Conservation (phyloP, 1,140 invertebrate species). For the Drosophila nikananu region DNA sequence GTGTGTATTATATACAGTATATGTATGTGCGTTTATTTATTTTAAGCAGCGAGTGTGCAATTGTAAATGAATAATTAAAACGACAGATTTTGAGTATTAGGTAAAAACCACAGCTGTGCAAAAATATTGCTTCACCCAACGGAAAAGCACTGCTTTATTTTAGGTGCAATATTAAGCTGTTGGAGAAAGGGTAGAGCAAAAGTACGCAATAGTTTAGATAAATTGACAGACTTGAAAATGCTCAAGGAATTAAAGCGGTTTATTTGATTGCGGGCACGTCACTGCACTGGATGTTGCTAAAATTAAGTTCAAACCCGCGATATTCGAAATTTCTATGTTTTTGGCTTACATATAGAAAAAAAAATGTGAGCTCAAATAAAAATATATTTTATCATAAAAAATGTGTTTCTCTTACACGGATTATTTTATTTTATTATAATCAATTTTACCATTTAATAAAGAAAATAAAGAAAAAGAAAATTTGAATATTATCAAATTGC, state of each 20-base stretch:
- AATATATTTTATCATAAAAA: slow-evolving; percentile 7
- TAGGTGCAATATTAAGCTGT: neutral
- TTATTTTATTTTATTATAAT: neutral
- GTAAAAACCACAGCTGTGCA: slow-evolving; percentile 12
- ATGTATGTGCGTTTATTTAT: slow-evolving; percentile 68
- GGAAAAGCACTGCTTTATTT: neutral
- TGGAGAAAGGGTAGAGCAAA: neutral
- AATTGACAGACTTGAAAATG: slow-evolving; percentile 14
- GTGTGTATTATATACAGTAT: slow-evolving; percentile 54
- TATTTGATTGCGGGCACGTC: neutral
- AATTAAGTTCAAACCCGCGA: neutral
- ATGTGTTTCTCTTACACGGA: neutral
- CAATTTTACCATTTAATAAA: neutral
- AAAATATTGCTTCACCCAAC: slow-evolving; percentile 12
- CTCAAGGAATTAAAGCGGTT: slow-evolving; percentile 11
- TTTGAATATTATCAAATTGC: neutral
- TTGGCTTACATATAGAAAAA: slow-evolving; percentile 1
- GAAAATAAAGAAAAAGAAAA: too few species aligned
- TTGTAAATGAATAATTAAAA: slow-evolving; percentile 60
- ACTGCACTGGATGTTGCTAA: neutral
- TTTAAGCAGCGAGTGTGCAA: slow-evolving; percentile 70
- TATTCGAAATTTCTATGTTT: slow-evolving; percentile 2
- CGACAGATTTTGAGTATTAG: slow-evolving; percentile 42
- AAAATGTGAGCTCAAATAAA: slow-evolving; percentile 9
- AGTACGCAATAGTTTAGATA: slow-evolving; percentile 3